Conservation (phyloP, 2,888 invertebrate genomes). For the Terebella lapidaria region DNA sequence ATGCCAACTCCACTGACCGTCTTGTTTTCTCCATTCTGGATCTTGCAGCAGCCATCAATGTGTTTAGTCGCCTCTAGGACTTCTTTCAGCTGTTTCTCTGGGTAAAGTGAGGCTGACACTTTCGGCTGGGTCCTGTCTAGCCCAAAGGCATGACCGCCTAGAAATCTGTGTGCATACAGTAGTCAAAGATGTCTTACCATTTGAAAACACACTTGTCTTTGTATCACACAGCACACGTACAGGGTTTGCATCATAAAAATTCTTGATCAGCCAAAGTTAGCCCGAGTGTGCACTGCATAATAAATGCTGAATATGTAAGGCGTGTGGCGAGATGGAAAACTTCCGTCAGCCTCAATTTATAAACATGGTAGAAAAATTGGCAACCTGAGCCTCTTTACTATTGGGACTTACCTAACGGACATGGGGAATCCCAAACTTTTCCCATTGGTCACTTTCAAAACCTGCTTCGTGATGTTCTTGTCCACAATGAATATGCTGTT, state of each 20-base stretch:
- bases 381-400: no score
- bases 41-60: neutral
- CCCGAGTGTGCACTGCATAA: no score
- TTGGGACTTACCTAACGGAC: slow-evolving; percentile 18
- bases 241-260: no score
- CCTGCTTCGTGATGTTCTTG: slow-evolving; percentile 9
- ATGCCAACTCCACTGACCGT: neutral
- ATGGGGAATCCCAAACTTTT: slow-evolving; percentile 18
- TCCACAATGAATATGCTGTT: slow-evolving; percentile 15
- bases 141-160: neutral
- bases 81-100: neutral
- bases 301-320: no score
- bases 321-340: no score
- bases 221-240: neutral
- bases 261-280: no score
- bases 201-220: no score
- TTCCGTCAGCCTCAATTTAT: no score
- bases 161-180: neutral
- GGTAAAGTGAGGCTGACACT: neutral
- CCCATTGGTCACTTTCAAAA: slow-evolving; percentile 17
- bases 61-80: neutral
- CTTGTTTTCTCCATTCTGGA: neutral
- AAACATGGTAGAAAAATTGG: no score
- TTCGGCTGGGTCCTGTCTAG: neutral
- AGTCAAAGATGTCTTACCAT: no score